Conservation (phyloP, 2,888 invertebrate genomes). For the Thysanoteuthis rhombus region DNA sequence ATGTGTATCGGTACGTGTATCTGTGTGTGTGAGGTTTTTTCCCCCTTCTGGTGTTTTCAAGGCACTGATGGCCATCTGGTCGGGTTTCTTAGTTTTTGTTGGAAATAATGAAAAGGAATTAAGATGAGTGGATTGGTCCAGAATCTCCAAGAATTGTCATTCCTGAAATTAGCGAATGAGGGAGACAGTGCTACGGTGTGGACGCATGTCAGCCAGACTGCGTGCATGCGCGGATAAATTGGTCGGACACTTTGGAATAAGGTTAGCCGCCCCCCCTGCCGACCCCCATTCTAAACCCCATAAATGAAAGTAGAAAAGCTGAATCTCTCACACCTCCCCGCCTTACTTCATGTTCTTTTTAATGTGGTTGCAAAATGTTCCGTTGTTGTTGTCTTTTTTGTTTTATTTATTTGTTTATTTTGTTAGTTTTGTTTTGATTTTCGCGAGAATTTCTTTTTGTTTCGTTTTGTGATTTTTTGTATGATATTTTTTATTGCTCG, state of each 20-base stretch:
- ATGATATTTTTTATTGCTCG: too few relatives aligned
- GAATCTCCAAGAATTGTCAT: background rate
- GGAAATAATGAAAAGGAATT: background rate
- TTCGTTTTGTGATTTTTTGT: too few relatives aligned
- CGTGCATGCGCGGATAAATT: background rate
- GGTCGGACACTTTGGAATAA: background rate
- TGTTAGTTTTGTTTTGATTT: background rate
- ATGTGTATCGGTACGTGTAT: too few relatives aligned
- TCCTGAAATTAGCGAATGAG: background rate
- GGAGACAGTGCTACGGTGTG: background rate
- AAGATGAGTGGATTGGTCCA: background rate
- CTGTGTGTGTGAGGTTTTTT: too few relatives aligned
- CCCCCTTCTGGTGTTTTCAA: too few relatives aligned
- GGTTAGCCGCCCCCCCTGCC: background rate
- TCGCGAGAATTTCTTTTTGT: background rate
- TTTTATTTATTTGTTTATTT: background rate
- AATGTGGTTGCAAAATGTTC: background rate
- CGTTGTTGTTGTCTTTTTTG: background rate
- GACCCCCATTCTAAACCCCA: too few relatives aligned
- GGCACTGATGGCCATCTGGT: background rate
- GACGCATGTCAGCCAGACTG: background rate
- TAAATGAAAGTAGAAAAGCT: too few relatives aligned
- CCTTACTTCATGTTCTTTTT: background rate
- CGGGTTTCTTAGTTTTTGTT: background rate
- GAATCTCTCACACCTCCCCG: too few relatives aligned